Base-by-base conservation (phyloP, 2,888 invertebrate species). In the Neoascia interrupta region DNA sequence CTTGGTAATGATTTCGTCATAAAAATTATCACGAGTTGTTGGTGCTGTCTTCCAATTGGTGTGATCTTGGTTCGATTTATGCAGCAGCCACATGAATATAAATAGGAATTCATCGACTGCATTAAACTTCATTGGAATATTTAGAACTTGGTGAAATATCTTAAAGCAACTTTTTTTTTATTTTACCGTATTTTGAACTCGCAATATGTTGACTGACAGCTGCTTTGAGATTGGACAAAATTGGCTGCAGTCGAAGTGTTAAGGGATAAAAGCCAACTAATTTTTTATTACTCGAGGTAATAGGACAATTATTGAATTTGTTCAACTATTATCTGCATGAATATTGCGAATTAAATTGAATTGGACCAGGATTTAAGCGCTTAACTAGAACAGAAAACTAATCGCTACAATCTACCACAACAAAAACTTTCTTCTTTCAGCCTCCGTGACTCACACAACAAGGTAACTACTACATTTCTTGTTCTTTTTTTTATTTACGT, bases 391-490 rank as follows among this genome's bases (percentile, higher is more conserved):
- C 56, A 74, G 16, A 21, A 39, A 69, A 56, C 36, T 47, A 43
- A 54, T 51, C 49, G 36, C 54, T 5, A 15, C 51, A 54, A 34
- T 56, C 39, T 43, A 61, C 58, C 70, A 79, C 73, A 79, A 79
- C 66, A 79, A 73, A 79, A 73, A 79, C 79, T 73, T 79, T 79
- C 76, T 70, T 75, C 69, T 75, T 68, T 63, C n/a, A 60, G 13
- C 47, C 60, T 64, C 36, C 8, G 56, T 79, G 79, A 79, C 72
- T 79, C 79, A 79, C 70, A 69, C 58, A 70, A 76, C 66, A 72
- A 64, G 36, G 58, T 53, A 31, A 54, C 64, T 64, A 72, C 43
- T 69, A 60, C 66, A 66, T 37, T 66, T 43, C 34, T 2, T 28
- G 10, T 49, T 16, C 10, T 23, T 23, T 37, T 47, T 41, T 28